Base-by-base conservation (phyloP, 1,140 invertebrate species). In the Coelopa frigida region DNA sequence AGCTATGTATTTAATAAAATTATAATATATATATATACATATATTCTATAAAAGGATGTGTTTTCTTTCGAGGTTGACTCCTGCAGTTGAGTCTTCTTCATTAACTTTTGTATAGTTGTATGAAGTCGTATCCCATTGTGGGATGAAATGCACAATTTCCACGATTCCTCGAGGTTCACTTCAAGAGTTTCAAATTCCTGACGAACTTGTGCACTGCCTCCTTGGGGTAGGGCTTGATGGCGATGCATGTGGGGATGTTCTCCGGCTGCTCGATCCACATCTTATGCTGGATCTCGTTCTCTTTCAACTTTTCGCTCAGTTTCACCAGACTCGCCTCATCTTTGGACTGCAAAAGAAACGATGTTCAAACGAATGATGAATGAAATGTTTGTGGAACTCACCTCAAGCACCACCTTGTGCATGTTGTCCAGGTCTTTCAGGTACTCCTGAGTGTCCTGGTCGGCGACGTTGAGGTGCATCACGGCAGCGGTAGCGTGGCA, bases 221-320 rank as follows among this genome's bases (percentile, higher is more conserved):
- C 72, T 95, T 97, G 1, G 80, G 78, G 69, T 94, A 95, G 7
- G 96, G 96, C 71, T 95, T 96, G 1, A 87, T 72, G 22, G 88
- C 95, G 49, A 99, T 72, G 72, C 94, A 97, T 2, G 95, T 97
- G 31, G 91, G 80, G 62, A 94, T 86, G 72, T 96, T 91, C 76
- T 99, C 95, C 11, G 94, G 94, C 61, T 97, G 90, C 75, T 99
- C 95, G 50, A 93, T 86, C 96, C 96, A 99, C 15, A 98, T 59
- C 71, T 95, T 95, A 68, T 97, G 87, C 51, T 81, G 77, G 40
- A 99, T 83, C 21, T 79, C 76, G 52, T 83, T 79, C 54, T 82
- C 75, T 35, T 74, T 73, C 37, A 98, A 71, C 62, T 76, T 82
- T 49, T 78, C 74, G 50, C 79, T 74, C 3, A 95, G 64, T 54